These are phyloP conservation scores for Pachyrhynchus sulphureomaculatus DNA, from an alignment of 1,140 invertebrate genomes.

Conservation along the genomic window DNA sequence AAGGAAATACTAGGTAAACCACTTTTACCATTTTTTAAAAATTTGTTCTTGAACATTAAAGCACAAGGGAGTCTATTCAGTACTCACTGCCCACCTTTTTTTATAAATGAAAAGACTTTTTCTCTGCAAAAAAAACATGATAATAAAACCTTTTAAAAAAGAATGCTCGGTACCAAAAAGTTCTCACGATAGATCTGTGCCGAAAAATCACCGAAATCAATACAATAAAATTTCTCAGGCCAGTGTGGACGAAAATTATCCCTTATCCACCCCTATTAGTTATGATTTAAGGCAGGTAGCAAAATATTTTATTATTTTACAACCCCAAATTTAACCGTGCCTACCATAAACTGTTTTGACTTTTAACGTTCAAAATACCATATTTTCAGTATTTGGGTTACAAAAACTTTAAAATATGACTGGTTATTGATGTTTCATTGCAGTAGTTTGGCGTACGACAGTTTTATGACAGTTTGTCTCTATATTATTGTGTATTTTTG, in stretches of 20 bases:
- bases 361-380: not conserved
- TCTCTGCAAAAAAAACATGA: too few species aligned
- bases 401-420: not conserved
- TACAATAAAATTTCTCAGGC: not conserved
- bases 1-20: too few species aligned
- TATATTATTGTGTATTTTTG: too few species aligned
- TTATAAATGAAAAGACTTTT: too few species aligned
- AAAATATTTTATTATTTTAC: conserved; percentile 10
- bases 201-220: not conserved
- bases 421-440: not conserved
- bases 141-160: too few species aligned
- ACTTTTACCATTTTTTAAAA: too few species aligned
- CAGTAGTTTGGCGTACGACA: too few species aligned
- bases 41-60: too few species aligned
- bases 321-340: not conserved
- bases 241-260: not conserved
- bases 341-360: conserved; percentile 6
- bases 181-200: not conserved
- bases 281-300: conserved; percentile 13
- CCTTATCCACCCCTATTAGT: conserved; percentile 7
- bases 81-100: too few species aligned
- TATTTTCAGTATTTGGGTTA: not conserved
- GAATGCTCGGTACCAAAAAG: too few species aligned
- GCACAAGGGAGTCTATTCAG: too few species aligned
- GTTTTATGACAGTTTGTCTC: too few species aligned